phyloP scores from a whole-genome alignment of 2,888 invertebrate genomes.

The Pristionchus mayeri region DNA sequence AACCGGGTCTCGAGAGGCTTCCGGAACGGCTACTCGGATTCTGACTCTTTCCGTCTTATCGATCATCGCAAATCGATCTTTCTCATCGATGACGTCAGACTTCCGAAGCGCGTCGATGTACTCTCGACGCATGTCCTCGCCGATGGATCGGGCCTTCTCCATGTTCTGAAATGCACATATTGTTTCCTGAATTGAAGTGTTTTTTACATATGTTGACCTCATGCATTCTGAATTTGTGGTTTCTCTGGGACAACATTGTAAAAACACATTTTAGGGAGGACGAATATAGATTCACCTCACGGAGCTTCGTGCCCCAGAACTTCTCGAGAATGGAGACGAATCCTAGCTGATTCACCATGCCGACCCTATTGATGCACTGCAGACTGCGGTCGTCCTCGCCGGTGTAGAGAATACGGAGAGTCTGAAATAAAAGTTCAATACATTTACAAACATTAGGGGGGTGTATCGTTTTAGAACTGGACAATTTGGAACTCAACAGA shows the following conservation, averaged over 20 bases:
- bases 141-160: background rate
- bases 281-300: background rate
- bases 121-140: background rate
- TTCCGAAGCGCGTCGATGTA: background rate
- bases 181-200: too few relatives aligned
- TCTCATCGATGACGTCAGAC: background rate
- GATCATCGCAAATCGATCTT: background rate
- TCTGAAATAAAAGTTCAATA: background rate
- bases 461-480: too few relatives aligned
- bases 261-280: too few relatives aligned
- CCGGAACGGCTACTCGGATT: background rate
- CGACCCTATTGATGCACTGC: background rate
- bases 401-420: background rate
- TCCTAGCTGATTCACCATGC: background rate
- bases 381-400: background rate
- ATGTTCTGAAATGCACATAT: constrained; percentile 13
- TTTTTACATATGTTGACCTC: too few relatives aligned
- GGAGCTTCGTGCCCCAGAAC: background rate
- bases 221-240: too few relatives aligned
- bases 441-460: too few relatives aligned
- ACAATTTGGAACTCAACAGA: too few relatives aligned
- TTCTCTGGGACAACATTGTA: too few relatives aligned
- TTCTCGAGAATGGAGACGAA: background rate
- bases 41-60: background rate
- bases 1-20: background rate